These are phyloP conservation scores for Morone saxatilis DNA, from an alignment of 2,113 vertebrate species.

Conservation along the genomic window DNA sequence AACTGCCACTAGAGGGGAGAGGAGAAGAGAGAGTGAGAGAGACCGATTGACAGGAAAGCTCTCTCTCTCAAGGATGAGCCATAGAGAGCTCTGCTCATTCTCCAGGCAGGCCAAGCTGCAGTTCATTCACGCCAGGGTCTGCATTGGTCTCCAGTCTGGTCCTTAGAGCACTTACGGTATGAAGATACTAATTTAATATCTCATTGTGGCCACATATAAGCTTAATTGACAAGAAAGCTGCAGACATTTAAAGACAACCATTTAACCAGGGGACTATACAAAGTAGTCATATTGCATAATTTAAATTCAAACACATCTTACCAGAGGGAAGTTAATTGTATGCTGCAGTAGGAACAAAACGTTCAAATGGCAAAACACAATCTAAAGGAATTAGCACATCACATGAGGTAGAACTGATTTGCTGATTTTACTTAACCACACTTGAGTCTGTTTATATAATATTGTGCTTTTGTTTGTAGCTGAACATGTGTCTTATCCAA, in stretches of 20 bases:
- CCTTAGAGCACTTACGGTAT: neutral
- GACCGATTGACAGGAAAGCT: constrained; percentile 41
- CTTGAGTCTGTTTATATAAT: neutral
- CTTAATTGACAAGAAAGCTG: constrained; percentile 6
- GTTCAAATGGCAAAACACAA: constrained; percentile 19
- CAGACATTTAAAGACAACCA: neutral
- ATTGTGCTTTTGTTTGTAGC: neutral
- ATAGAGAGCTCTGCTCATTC: constrained; percentile 45
- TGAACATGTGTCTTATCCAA: neutral
- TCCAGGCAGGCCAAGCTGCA: constrained; percentile 23
- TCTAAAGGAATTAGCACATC: constrained; percentile 9
- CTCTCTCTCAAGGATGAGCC: constrained; percentile 38
- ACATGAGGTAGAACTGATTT: neutral
- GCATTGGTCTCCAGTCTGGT: constrained; percentile 7
- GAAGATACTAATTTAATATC: constrained; percentile 10
- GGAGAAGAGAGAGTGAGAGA: constrained; percentile 28
- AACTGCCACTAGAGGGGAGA: constrained; percentile 75
- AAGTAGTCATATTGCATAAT: neutral
- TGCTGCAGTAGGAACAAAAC: neutral
- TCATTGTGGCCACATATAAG: neutral
- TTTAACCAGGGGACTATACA: neutral
- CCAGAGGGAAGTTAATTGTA: neutral
- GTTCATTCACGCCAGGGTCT: constrained; percentile 47
- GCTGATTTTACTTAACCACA: constrained; percentile 6
- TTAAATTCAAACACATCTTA: neutral